Percentiles rank a stretch among this genome's conserved stretches.
These are phyloP conservation scores for Mastomys coucha DNA, from an alignment of 2,113 vertebrate genomes.

Conservation along the genomic window DNA sequence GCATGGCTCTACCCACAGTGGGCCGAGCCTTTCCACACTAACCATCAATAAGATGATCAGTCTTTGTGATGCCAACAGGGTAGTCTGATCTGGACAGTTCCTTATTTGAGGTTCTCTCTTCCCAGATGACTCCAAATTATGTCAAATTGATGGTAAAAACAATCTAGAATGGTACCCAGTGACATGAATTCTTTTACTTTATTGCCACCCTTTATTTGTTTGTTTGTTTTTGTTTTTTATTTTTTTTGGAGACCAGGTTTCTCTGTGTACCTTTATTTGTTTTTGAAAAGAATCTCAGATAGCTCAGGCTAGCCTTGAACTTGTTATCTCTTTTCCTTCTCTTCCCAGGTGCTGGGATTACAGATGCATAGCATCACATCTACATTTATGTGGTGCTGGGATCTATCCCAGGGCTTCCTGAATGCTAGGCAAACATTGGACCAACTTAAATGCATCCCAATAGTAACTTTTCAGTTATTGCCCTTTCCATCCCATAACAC, in stretches of 20 bases:
- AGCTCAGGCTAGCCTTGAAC: not conserved
- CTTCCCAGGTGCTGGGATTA: not conserved
- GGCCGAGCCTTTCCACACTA: not conserved
- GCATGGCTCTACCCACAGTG: not conserved
- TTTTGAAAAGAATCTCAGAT: not conserved
- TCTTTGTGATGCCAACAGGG: not conserved
- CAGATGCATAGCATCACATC: not conserved
- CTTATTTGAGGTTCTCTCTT: not conserved
- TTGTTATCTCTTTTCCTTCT: not conserved
- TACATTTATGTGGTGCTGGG: not conserved
- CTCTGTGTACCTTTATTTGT: too few species aligned
- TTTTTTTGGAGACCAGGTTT: too few species aligned
- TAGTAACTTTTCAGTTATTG: not conserved
- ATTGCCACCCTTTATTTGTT: not conserved
- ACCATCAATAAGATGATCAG: not conserved
- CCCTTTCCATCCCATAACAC: not conserved
- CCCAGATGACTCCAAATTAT: not conserved
- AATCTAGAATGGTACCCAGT: not conserved
- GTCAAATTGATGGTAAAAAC: not conserved
- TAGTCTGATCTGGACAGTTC: not conserved
- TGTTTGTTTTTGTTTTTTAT: not conserved
- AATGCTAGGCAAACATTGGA: not conserved
- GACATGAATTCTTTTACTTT: conserved; percentile 57
- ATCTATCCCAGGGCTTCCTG: not conserved
- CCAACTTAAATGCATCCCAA: not conserved